These are phyloP conservation scores for Drusus annulatus DNA, from an alignment of 1,140 invertebrate genomes.

Conservation along the genomic window DNA sequence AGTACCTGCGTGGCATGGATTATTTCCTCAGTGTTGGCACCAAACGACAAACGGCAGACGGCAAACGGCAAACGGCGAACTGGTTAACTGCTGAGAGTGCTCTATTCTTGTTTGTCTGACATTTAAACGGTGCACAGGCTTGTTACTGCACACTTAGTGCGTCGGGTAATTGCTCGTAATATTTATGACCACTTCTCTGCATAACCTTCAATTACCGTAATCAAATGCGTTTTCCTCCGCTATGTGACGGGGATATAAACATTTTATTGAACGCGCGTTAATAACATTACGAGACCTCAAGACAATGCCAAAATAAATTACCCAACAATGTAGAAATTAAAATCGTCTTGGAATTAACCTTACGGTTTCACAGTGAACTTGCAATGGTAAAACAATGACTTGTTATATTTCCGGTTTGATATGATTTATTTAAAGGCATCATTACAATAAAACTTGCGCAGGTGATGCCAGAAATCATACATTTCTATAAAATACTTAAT, in stretches of 20 bases:
- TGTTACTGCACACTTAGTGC: constrained; percentile 30
- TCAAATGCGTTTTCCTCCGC: constrained; percentile 8
- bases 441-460: too few relatives aligned
- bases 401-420: background rate
- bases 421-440: background rate
- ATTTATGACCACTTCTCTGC: constrained; percentile 28
- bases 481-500: too few relatives aligned
- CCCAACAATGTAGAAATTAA: constrained; percentile 8
- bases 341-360: background rate
- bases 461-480: too few relatives aligned
- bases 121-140: constrained; percentile 21
- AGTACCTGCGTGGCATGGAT: too few relatives aligned
- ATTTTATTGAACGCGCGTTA: constrained; percentile 21
- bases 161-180: constrained; percentile 23
- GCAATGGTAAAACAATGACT: background rate
- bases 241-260: constrained; percentile 11
- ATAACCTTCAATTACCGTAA: constrained; percentile 31
- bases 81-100: background rate
- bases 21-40: background rate
- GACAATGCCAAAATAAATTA: constrained; percentile 37
- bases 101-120: constrained; percentile 8
- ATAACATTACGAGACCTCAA: background rate
- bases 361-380: too few relatives aligned
- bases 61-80: too few relatives aligned
- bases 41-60: background rate